Conservation (phyloP, 2,113 vertebrate species). For the Prunella himalayana region DNA sequence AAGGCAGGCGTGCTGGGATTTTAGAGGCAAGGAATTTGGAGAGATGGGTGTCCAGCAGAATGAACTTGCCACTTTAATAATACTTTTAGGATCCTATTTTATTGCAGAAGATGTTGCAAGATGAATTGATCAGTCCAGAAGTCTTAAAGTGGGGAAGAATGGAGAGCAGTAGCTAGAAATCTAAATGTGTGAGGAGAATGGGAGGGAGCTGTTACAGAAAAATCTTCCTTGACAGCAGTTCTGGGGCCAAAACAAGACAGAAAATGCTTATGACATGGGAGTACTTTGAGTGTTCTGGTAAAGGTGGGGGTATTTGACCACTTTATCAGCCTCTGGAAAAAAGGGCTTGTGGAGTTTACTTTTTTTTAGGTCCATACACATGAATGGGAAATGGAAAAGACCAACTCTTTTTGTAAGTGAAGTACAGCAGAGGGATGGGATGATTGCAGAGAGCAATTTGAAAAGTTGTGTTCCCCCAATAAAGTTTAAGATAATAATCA, state of each 20-base stretch:
- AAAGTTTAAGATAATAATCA: not conserved
- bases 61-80: not conserved
- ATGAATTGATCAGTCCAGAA: not conserved
- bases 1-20: not conserved
- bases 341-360: not conserved
- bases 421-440: not conserved
- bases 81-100: not conserved
- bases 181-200: not conserved
- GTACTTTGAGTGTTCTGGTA: not conserved
- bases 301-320: not conserved
- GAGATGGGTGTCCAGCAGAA: not conserved
- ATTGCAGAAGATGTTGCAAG: not conserved
- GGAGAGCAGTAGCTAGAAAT: not conserved
- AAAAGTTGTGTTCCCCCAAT: not conserved
- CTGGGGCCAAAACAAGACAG: not conserved
- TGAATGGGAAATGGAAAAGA: not conserved
- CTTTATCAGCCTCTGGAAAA: not conserved
- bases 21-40: not conserved
- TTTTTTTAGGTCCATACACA: not conserved
- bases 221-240: not conserved
- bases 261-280: not conserved
- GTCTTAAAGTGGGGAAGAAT: not conserved
- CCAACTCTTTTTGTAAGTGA: not conserved
- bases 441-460: not conserved
- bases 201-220: not conserved